Conservation (phyloP, 2,797 vertebrate genomes). For the Enteromius treurensis region DNA sequence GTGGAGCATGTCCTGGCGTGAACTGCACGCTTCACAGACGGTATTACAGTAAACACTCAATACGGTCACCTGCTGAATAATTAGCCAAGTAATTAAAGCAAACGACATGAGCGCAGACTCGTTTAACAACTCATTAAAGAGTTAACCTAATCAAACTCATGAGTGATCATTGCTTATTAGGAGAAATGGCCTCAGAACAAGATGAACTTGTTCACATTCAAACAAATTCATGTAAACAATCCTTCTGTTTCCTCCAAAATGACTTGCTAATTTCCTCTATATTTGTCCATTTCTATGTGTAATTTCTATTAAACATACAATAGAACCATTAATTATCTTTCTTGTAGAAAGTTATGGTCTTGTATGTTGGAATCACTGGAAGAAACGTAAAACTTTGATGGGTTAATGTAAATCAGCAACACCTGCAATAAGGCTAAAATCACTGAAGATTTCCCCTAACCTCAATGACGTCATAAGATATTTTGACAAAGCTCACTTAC, state of each 20-base stretch:
- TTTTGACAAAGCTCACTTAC: slow-evolving; percentile 50
- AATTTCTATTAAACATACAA: not conserved
- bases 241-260: not conserved
- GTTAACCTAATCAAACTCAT: slow-evolving; percentile 43
- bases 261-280: not conserved
- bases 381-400: slow-evolving; percentile 22
- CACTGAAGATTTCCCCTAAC: slow-evolving; percentile 71
- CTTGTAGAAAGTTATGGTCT: not conserved
- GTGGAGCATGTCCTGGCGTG: not conserved
- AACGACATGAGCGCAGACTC: slow-evolving; percentile 25
- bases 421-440: slow-evolving; percentile 63
- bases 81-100: slow-evolving; percentile 49
- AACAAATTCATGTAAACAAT: not conserved
- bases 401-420: slow-evolving; percentile 56
- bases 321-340: not conserved
- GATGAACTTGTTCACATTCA: slow-evolving; percentile 1
- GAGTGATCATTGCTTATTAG: slow-evolving; percentile 32
- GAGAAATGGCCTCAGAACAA: slow-evolving; percentile 20
- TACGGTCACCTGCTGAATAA: slow-evolving; percentile 6
- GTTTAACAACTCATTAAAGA: slow-evolving; percentile 51
- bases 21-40: not conserved
- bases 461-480: slow-evolving; percentile 64
- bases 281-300: too few species aligned
- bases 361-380: not conserved
- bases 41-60: slow-evolving; percentile 16